Percentiles rank a stretch among this genome's conserved stretches.
Evolutionary conservation across 1,140 invertebrate genomes (phyloP).

Genomic region (Brachionus sp.): DNA sequence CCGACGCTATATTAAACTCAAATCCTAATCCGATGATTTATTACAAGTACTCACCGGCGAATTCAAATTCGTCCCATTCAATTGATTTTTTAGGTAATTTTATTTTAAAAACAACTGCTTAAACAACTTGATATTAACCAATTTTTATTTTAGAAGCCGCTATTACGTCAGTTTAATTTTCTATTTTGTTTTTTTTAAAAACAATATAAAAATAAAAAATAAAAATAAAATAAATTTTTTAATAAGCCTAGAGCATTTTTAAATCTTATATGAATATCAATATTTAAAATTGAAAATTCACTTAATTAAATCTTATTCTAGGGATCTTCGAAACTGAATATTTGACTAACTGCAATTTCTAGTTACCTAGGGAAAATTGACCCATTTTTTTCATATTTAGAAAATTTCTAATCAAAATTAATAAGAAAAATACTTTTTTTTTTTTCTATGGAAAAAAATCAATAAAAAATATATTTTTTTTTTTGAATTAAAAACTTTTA

Average conservation of each 20-base stretch:
- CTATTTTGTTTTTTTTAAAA: neutral
- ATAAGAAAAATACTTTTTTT: too few species aligned
- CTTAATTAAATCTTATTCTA: neutral
- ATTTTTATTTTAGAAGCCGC: constrained; percentile 19
- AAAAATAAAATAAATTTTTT: neutral
- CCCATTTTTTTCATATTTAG: too few species aligned
- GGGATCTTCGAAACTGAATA: neutral
- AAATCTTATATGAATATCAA: neutral
- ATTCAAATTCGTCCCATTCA: constrained; percentile 13
- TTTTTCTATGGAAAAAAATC: neutral
- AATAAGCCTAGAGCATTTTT: neutral
- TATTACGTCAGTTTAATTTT: constrained; percentile 39
- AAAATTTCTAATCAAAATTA: too few species aligned
- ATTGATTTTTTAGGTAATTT: constrained; percentile 37
- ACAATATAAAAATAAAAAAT: neutral
- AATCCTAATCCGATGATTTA: constrained; percentile 16
- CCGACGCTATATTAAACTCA: neutral
- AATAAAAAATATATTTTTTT: neutral
- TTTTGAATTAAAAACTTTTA: neutral
- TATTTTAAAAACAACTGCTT: neutral
- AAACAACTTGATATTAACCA: neutral
- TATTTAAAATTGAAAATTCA: neutral
- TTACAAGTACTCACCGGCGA: constrained; percentile 37
- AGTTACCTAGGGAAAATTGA: too few species aligned
- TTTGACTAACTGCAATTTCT: neutral